Base-by-base conservation (phyloP, 2,113 vertebrate genomes). In the Myxocyprinus asiaticus region DNA sequence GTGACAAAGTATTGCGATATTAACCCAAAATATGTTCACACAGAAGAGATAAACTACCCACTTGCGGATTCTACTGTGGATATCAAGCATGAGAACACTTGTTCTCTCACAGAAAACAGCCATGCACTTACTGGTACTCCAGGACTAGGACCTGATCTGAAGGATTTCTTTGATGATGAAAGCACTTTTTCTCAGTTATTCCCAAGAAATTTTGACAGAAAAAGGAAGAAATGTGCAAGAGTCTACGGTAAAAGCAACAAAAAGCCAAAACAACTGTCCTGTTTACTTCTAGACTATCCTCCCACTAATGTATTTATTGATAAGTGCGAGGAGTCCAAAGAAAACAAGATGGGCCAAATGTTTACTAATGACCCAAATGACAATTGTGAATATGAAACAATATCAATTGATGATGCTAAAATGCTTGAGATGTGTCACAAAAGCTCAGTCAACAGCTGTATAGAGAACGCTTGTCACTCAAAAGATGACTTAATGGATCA, bases 231-330 rank as follows among this genome's bases (percentile, higher is more conserved):
- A 88, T 96, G 94, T 86, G 92, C 90, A 0, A 91, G 94, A 4
- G 97, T 98, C 43, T 98, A 98, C 0, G 94, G 95, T 80, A 98
- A 97, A 85, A 94, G 91, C 79, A 91, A 91, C 82, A 94, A 95
- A 90, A 95, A 89, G 80, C 91, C 88, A 75, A 94, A 91, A 72
- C 85, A 92, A 14, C 85, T 76, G 0, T 65, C 88, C 0, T 4
- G 84, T 80, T 70, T 87, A 45, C 53, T 77, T 63, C 81, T 84
- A 70, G 88, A 85, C 10, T 86, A 61, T 76, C 45, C 79, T 76
- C 48, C 85, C 6, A 15, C 87, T 74, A 85, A 87, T 55, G 80
- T 80, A 4, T 86, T 86, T n/a, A 12, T 81, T 77, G 90, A 84
- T 53, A 90, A 72, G 42, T 88, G 85, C 84, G 87, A 93, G 61